Evolutionary conservation across 2,888 invertebrate species (phyloP), one percentile per base, ranked within the genome.

Genomic region (Tillus elongatus): DNA sequence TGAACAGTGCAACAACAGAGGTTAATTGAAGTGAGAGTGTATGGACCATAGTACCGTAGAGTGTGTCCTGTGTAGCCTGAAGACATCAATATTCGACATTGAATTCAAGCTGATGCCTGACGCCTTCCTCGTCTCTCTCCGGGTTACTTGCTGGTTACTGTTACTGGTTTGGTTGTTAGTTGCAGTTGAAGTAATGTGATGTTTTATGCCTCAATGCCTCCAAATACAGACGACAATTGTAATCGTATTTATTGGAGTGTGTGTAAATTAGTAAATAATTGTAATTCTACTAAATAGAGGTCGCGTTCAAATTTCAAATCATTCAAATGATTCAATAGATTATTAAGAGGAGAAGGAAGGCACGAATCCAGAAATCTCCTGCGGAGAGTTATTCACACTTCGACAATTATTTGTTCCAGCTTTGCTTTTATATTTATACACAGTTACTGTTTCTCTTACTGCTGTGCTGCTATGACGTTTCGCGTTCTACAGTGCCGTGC

Each of bases 181-280:
- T n/a, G 24, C 6, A 19, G 24, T 19, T 19, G 24, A 19, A 19
- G 24, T 19, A 19, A 19, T 19, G 24, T 19, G 24, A 19, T 19
- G 24, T 54, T 41, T 46, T 50, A 52, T 54, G 57, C 53, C 51
- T 49, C 49, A 52, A 36, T 53, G 57, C 41, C 26, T 51, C 46
- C 53, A 54, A 58, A 63, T 61, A 50, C 51, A 45, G 47, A n/a
- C n/a, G n/a, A 50, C 55, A 58, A 60, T 61, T 58, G 61, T 58
- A 62, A 63, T 59, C 57, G 62, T 60, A 61, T 60, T 63, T 64
- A 63, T 61, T 60, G 61, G 55, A 62, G 57, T 63, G 64, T 64
- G 59, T 56, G 47, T 51, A 61, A 63, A 63, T 63, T 57, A 62
- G 56, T 60, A 63, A 63, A 63, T 63, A 61, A 63, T 60, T 62